Conservation (phyloP, 1,140 invertebrate species). For the Cydia fagiglandana region DNA sequence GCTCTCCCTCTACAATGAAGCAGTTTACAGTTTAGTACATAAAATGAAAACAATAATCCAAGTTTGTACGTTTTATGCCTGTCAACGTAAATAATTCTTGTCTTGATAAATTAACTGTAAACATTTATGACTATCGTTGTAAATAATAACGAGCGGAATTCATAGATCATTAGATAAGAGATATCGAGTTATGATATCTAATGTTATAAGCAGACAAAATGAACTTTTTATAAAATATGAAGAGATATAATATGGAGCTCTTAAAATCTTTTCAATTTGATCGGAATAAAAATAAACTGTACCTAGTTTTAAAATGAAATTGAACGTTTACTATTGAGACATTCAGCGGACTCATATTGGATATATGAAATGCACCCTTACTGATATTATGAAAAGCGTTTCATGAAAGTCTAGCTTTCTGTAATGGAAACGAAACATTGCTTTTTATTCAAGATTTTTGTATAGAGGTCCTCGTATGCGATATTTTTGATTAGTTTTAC, state of each 20-base stretch:
- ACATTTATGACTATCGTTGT: neutral
- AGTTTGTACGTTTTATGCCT: neutral
- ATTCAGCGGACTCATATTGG: neutral
- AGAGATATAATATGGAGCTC: too few species aligned
- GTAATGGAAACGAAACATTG: neutral
- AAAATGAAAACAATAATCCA: constrained; percentile 5
- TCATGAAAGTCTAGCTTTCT: neutral
- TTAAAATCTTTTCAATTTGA: too few species aligned
- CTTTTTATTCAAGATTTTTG: neutral
- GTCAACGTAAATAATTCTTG: neutral
- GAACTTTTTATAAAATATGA: too few species aligned
- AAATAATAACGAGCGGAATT: neutral
- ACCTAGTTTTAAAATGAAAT: neutral
- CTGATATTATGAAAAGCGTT: neutral
- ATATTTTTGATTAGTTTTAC: too few species aligned
- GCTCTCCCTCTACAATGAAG: constrained; percentile 21
- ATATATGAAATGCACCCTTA: constrained; percentile 6
- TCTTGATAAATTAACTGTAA: neutral
- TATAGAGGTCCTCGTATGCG: too few species aligned
- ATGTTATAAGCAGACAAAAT: neutral
- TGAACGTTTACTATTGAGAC: neutral
- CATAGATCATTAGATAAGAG: too few species aligned
- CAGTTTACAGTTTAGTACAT: constrained; percentile 13
- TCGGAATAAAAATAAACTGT: neutral
- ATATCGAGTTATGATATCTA: neutral